phyloP scores from a whole-genome alignment of 2,113 vertebrate species.

The Phylloscopus whistleri region DNA sequence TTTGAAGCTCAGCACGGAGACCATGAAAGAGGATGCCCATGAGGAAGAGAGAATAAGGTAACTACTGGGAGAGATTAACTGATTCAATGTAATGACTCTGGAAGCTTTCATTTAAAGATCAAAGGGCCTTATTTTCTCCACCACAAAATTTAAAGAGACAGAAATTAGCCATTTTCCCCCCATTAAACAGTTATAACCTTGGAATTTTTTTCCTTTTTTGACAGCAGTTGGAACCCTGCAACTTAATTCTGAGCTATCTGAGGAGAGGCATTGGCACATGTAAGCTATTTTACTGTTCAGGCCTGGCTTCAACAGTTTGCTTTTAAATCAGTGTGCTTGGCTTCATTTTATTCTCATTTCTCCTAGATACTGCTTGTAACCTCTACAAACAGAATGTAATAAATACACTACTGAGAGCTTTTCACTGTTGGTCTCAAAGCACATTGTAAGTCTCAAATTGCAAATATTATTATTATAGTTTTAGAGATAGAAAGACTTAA shows the following conservation, averaged over 20 bases:
- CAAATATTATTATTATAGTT: conserved; percentile 27
- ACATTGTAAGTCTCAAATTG: not conserved
- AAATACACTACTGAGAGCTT: conserved; percentile 28
- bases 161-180: conserved; percentile 54
- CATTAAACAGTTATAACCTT: conserved; percentile 56
- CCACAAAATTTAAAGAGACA: conserved; percentile 61
- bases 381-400: conserved; percentile 6
- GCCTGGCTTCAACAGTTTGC: not conserved
- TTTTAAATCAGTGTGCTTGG: conserved; percentile 9
- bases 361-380: not conserved
- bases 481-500: conserved; percentile 9
- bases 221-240: not conserved
- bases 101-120: conserved; percentile 66
- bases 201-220: conserved; percentile 11
- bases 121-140: conserved; percentile 62
- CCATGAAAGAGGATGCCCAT: conserved; percentile 60
- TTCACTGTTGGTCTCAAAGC: conserved; percentile 29
- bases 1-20: conserved; percentile 59
- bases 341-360: conserved; percentile 27
- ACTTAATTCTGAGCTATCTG: not conserved
- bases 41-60: conserved; percentile 66
- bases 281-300: not conserved
- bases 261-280: not conserved
- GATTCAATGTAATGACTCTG: conserved; percentile 65
- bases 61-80: conserved; percentile 65